Evolutionary conservation across 2,888 invertebrate species (phyloP), one percentile per base, ranked within the genome.

Genomic region (Drosophila gaucha): DNA sequence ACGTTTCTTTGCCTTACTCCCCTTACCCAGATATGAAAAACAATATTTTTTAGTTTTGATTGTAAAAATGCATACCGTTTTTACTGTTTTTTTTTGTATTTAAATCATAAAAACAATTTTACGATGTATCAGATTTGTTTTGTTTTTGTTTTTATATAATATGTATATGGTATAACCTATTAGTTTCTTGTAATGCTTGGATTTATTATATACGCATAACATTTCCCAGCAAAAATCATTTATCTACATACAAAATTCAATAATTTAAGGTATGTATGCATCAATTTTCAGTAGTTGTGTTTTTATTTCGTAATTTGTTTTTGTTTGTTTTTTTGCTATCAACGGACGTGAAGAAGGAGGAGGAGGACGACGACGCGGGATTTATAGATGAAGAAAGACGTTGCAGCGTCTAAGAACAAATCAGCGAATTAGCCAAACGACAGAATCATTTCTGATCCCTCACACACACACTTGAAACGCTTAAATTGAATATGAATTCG

Each of bases 81-180:
- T 74, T 80, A 71, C 65, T 67, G n/a, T 46, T 67, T 63, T 58
- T 59, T 75, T 82, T 83, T 78, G 72, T 78, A 76, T 82, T 87
- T 78, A 82, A 84, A 84, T 85, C 86, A 84, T 84, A 84, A 87
- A 83, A 84, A 87, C 83, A 85, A 82, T 76, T 87, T 86, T 84
- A 84, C 74, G 87, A 86, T 79, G 67, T 73, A 82, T 80, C 80
- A 67, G 73, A 79, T 68, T 75, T 82, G 68, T 75, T 55, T 64
- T 67, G 51, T 55, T 30, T 63, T 70, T 74, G 67, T 62, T 72
- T 80, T 73, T 56, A 60, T 80, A 76, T 78, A 74, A 62, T 82
- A 86, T 79, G 68, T 85, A 82, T 85, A 82, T 66, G 86, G 83
- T 84, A 80, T 80, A 82, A 76, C 80, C 86, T 84, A 82, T 86